Conservation (phyloP, 2,113 vertebrate species). For the Barnardius zonarius region DNA sequence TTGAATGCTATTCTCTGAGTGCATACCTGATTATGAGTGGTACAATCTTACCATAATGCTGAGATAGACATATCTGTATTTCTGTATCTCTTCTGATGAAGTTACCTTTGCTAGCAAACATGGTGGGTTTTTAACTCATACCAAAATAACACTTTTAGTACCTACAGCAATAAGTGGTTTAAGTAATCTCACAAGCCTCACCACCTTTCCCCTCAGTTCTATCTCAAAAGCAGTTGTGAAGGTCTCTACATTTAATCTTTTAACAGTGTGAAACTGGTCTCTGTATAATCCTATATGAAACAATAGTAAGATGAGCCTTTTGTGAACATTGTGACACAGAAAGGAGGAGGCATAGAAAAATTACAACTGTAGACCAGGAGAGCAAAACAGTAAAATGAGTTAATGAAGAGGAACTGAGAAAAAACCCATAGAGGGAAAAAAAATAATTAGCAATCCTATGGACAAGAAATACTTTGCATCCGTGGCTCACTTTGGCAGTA, state of each 20-base stretch:
- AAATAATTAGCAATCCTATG: background rate
- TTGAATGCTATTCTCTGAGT: constrained; percentile 20
- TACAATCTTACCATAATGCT: background rate
- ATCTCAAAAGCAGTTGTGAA: background rate
- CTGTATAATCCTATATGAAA: background rate
- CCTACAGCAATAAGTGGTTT: background rate
- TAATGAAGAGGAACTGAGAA: background rate
- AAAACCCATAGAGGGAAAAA: background rate
- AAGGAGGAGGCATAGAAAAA: background rate
- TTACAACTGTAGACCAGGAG: background rate
- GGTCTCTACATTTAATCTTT: background rate
- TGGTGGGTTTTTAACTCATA: rapidly evolving
- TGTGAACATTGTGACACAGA: background rate
- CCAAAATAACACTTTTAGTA: background rate
- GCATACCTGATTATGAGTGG: background rate
- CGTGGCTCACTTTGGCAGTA: background rate
- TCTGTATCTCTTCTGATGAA: background rate
- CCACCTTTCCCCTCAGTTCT: background rate
- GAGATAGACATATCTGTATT: background rate
- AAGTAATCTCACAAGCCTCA: background rate
- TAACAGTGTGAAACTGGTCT: background rate
- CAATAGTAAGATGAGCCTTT: background rate
- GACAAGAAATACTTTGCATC: background rate
- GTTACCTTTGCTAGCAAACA: background rate
- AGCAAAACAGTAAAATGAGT: background rate